A percentile compares a stretch with the other conserved stretches of the same genome.
These are phyloP conservation scores for Nyctalus aviator DNA, from an alignment of 2,797 vertebrate species.

Conservation along the genomic window DNA sequence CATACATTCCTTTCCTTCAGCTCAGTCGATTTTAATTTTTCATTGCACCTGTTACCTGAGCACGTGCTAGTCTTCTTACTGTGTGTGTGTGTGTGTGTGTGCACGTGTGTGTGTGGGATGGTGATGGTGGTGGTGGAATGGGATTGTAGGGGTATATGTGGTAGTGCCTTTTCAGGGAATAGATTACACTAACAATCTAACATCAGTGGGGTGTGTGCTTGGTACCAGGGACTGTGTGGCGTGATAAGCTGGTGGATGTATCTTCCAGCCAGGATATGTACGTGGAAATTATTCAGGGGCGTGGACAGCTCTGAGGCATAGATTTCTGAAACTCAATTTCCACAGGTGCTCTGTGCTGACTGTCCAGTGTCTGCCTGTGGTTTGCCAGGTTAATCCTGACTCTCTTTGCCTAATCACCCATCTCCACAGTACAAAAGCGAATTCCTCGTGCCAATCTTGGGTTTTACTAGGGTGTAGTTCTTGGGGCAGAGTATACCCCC, in stretches of 20 bases:
- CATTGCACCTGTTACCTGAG: constrained; percentile 66
- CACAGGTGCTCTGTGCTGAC: neutral
- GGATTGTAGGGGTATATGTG: neutral
- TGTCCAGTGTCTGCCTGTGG: neutral
- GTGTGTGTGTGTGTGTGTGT: too few species aligned
- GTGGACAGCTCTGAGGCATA: neutral
- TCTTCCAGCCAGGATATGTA: neutral
- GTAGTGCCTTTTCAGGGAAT: neutral
- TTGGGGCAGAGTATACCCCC: neutral
- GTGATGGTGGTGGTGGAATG: neutral
- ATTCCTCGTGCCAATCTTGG: neutral
- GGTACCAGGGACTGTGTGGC: neutral
- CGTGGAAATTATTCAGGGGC: neutral
- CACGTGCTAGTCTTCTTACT: neutral
- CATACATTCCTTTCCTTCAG: constrained; percentile 72
- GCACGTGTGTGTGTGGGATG: too few species aligned
- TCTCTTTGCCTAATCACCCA: neutral
- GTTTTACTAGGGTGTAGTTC: neutral
- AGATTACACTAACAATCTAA: neutral
- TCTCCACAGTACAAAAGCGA: neutral
- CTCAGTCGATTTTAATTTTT: constrained; percentile 71
- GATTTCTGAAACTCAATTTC: neutral
- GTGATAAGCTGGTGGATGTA: neutral
- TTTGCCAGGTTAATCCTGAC: neutral
- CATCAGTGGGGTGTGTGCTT: neutral